A percentile compares a stretch with the other conserved stretches of the same genome.
Evolutionary conservation across 2,797 vertebrate genomes (phyloP).

Genomic region (Strix occidentalis): DNA sequence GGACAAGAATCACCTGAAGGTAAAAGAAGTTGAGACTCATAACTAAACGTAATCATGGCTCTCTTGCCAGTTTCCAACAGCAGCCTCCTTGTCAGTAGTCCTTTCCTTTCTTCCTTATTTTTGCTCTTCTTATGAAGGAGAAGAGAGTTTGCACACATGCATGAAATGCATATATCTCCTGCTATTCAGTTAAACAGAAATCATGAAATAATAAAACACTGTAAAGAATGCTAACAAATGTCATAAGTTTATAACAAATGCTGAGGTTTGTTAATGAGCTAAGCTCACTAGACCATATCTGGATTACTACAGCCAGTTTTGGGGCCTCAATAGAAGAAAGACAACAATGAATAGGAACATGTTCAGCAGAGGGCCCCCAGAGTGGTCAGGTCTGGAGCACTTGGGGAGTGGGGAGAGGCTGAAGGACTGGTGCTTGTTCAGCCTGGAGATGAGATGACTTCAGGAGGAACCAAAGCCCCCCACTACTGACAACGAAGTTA

Average conservation of each 20-base stretch:
- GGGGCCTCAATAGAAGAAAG: neutral
- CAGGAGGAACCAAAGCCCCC: neutral
- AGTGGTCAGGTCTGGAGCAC: neutral
- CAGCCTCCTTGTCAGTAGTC: neutral
- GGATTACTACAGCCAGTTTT: neutral
- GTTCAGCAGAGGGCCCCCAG: neutral
- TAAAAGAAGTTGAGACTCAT: neutral
- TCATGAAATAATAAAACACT: neutral
- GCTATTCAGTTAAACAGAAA: neutral
- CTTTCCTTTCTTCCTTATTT: neutral
- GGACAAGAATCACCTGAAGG: conserved; percentile 27
- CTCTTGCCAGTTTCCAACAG: neutral
- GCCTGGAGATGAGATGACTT: neutral
- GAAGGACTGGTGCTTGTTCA: neutral
- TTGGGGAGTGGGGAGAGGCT: neutral
- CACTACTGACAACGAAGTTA: neutral
- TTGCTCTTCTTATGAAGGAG: neutral
- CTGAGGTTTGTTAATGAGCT: neutral
- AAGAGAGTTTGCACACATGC: neutral
- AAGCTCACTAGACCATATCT: neutral
- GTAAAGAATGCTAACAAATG: neutral
- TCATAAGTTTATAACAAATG: neutral
- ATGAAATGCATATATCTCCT: neutral
- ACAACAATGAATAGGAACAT: neutral
- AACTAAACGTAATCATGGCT: neutral